A percentile compares a stretch with the other conserved stretches of the same genome.
These are phyloP conservation scores for Sicus ferrugineus DNA, from an alignment of 2,888 invertebrate species.

Conservation along the genomic window DNA sequence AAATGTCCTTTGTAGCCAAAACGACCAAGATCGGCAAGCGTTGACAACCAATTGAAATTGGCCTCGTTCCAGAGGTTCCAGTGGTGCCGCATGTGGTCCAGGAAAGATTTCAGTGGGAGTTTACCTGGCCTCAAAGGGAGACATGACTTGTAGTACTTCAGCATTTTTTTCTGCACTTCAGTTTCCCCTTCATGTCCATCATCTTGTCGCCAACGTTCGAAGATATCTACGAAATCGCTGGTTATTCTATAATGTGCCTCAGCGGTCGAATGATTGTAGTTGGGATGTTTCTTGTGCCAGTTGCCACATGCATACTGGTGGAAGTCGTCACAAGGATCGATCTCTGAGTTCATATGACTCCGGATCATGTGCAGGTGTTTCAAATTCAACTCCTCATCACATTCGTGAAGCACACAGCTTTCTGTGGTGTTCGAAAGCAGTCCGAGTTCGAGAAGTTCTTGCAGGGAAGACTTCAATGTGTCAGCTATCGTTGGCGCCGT, in stretches of 20 bases:
- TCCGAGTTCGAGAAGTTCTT: slow-evolving; percentile 34
- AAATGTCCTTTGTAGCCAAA: slow-evolving; percentile 54
- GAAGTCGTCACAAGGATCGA: slow-evolving; percentile 52
- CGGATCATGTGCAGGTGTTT: slow-evolving; percentile 46
- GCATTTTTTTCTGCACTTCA: slow-evolving; percentile 46
- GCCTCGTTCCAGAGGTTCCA: slow-evolving; percentile 16
- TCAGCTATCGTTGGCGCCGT: slow-evolving; percentile 24
- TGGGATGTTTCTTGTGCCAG: slow-evolving; percentile 42
- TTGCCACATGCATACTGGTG: slow-evolving; percentile 53
- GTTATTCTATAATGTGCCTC: not conserved
- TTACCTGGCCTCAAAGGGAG: not conserved
- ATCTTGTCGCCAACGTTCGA: slow-evolving; percentile 39
- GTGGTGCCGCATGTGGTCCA: slow-evolving; percentile 41
- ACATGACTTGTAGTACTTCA: slow-evolving; percentile 50
- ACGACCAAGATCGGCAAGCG: slow-evolving; percentile 46
- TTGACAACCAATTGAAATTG: slow-evolving; percentile 46
- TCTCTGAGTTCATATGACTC: slow-evolving; percentile 45
- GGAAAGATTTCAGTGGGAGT: slow-evolving; percentile 43
- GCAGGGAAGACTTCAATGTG: not conserved
- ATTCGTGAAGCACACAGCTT: slow-evolving; percentile 45
- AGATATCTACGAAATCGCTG: slow-evolving; percentile 32
- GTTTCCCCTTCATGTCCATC: not conserved
- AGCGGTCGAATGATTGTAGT: slow-evolving; percentile 19
- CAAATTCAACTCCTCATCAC: slow-evolving; percentile 47
- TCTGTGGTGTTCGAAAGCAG: slow-evolving; percentile 42